These are phyloP conservation scores for Leptobrachium ailaonicum DNA, from an alignment of 2,113 vertebrate species.

Conservation along the genomic window DNA sequence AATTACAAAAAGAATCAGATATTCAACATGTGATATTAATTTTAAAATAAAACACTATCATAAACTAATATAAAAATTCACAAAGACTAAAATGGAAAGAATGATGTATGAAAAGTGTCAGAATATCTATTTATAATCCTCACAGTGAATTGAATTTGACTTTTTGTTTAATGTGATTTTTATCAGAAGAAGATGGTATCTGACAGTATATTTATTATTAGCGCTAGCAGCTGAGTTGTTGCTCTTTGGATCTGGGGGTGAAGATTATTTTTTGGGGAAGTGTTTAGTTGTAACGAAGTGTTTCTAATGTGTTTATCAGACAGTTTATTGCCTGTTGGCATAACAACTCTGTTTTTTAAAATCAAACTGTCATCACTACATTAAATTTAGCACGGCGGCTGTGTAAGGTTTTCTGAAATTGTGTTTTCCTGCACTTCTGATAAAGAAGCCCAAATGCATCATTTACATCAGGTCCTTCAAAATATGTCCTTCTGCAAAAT, in stretches of 20 bases:
- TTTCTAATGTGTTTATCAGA: background rate
- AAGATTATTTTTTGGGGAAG: constrained; percentile 5
- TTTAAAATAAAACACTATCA: too few species aligned
- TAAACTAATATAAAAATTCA: background rate
- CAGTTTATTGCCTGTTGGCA: background rate
- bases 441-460: too few species aligned
- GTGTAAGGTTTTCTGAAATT: too few species aligned
- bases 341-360: too few species aligned
- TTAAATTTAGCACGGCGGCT: too few species aligned
- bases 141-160: constrained; percentile 21
- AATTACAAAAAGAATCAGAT: too few species aligned
- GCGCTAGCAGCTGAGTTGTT: background rate
- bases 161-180: constrained; percentile 18
- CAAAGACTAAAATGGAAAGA: background rate
- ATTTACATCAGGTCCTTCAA: too few species aligned
- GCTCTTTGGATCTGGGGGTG: background rate
- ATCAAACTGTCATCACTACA: too few species aligned
- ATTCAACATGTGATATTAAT: too few species aligned
- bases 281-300: background rate
- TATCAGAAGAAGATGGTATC: background rate
- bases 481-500: too few species aligned
- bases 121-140: constrained; percentile 24
- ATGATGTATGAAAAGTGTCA: constrained; percentile 11
- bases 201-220: constrained; percentile 15
- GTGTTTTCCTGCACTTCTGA: too few species aligned